A percentile compares a stretch with the other conserved stretches of the same genome.
phyloP scores from a whole-genome alignment of 2,113 vertebrate genomes.

The Oncorhynchus keta region DNA sequence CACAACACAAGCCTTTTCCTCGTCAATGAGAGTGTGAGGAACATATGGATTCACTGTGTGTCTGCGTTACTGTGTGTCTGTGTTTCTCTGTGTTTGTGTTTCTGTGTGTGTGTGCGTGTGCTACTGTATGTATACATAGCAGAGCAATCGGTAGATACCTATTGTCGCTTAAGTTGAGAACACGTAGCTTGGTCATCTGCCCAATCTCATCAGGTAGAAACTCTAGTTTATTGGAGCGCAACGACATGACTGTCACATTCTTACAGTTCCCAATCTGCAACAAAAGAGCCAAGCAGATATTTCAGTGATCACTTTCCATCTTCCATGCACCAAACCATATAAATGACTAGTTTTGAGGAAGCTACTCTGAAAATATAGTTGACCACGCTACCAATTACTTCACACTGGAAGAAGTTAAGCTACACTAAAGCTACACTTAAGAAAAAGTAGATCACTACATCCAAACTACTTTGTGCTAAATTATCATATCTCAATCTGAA shows the following conservation, averaged over 20 bases:
- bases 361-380: too few species aligned
- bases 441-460: too few species aligned
- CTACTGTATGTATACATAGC: not conserved
- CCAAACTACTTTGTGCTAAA: too few species aligned
- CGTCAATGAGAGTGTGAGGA: too few species aligned
- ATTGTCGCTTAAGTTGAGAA: slow-evolving; percentile 97
- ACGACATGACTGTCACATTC: slow-evolving; percentile 96
- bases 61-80: slow-evolving; percentile 3
- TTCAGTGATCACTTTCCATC: not conserved
- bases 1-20: too few species aligned
- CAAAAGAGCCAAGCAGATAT: slow-evolving; percentile 1
- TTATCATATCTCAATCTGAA: too few species aligned
- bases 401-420: too few species aligned
- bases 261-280: slow-evolving; percentile 94
- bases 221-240: slow-evolving; percentile 96
- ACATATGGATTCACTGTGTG: slow-evolving; percentile 61
- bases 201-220: slow-evolving; percentile 98
- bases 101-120: slow-evolving; percentile 4
- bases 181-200: slow-evolving; percentile 97
- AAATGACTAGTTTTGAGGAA: too few species aligned
- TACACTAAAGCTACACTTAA: too few species aligned
- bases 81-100: not conserved
- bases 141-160: slow-evolving; percentile 70
- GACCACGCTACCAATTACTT: too few species aligned
- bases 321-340: too few species aligned